These are phyloP conservation scores for Neolamprologus sp. DNA, from an alignment of 2,113 vertebrate genomes.

Conservation along the genomic window DNA sequence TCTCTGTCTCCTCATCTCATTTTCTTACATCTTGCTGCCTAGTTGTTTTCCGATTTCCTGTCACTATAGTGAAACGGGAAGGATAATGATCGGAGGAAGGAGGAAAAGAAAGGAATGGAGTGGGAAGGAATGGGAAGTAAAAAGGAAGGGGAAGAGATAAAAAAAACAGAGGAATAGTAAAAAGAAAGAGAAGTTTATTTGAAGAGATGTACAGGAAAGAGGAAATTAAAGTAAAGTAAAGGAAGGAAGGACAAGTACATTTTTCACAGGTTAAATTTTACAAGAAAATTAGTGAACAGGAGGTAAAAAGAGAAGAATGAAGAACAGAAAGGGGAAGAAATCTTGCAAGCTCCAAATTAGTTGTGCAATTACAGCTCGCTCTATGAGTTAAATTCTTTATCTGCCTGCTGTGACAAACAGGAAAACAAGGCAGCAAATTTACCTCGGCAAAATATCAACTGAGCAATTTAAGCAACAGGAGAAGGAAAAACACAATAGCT, in stretches of 20 bases:
- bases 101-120: background rate
- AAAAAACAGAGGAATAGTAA: background rate
- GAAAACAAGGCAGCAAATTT: background rate
- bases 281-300: background rate
- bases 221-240: background rate
- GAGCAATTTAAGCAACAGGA: background rate
- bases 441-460: background rate
- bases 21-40: background rate
- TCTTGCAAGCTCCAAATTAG: background rate
- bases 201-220: background rate
- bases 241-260: background rate
- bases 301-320: background rate
- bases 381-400: background rate
- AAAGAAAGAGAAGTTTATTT: background rate
- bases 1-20: background rate
- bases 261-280: background rate
- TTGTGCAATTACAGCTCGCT: background rate
- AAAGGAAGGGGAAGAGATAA: background rate
- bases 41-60: conserved; percentile 30
- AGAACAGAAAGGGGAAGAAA: background rate
- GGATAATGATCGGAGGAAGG: background rate
- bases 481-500: background rate
- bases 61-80: background rate
- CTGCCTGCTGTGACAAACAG: background rate
- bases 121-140: background rate